A percentile compares a stretch with the other conserved stretches of the same genome.
phyloP scores from a whole-genome alignment of 2,113 vertebrate genomes.

The Odontesthes bonariensis region DNA sequence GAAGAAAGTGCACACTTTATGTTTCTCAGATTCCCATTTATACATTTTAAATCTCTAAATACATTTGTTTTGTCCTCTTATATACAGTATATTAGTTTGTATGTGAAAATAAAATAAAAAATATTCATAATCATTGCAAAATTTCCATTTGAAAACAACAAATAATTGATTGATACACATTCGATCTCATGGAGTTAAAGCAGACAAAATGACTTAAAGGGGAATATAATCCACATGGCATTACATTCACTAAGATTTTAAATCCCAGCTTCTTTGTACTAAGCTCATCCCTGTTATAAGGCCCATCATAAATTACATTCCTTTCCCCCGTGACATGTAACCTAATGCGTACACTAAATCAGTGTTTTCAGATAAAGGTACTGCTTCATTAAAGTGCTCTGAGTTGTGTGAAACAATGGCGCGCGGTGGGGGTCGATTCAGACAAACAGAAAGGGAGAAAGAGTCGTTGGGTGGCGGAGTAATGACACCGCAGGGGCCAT shows the following conservation, averaged over 20 bases:
- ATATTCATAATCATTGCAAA: slow-evolving; percentile 61
- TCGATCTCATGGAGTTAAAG: neutral
- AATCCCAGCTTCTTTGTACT: slow-evolving; percentile 1
- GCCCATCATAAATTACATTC: slow-evolving; percentile 43
- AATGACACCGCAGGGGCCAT: slow-evolving; percentile 4
- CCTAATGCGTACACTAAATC: slow-evolving; percentile 24
- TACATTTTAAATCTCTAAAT: slow-evolving; percentile 54
- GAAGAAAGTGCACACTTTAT: slow-evolving; percentile 59
- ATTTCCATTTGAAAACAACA: slow-evolving; percentile 49
- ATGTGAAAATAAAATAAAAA: slow-evolving; percentile 71
- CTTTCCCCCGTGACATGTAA: slow-evolving; percentile 23
- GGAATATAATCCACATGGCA: slow-evolving; percentile 13
- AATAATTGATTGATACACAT: slow-evolving; percentile 34
- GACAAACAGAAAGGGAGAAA: neutral
- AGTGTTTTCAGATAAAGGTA: slow-evolving; percentile 58
- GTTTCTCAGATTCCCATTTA: slow-evolving; percentile 49
- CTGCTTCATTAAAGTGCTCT: slow-evolving; percentile 69
- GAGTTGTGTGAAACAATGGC: slow-evolving; percentile 16
- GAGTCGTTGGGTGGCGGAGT: slow-evolving; percentile 12
- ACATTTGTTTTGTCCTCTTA: slow-evolving; percentile 13
- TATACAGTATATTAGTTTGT: slow-evolving; percentile 38
- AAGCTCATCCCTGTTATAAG: slow-evolving; percentile 15
- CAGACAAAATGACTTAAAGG: slow-evolving; percentile 20
- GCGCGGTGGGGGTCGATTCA: neutral
- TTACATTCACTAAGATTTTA: slow-evolving; percentile 6